Evolutionary conservation across 2,888 invertebrate genomes (phyloP), one percentile per base, ranked within the genome.

Genomic region (Pandemis heparana): DNA sequence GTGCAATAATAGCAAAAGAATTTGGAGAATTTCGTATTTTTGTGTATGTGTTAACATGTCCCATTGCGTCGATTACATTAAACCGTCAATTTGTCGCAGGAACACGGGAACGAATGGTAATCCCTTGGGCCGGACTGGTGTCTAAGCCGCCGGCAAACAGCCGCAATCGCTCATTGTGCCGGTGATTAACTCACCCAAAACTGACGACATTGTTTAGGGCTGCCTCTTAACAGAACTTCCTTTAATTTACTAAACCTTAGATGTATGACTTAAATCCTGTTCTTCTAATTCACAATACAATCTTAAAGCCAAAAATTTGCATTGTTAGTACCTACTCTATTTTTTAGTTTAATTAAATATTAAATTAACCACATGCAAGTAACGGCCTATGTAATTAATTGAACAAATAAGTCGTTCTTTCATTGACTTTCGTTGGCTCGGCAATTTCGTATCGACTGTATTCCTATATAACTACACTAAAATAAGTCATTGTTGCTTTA

Each of bases 131-230:
- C 48, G 51, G 23, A 8, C 51, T n/a, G 16, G n/a, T n/a, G 48
- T 38, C 81, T 85, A 87, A 89, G 89, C 87, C 86, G 73, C 81
- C 84, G 80, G 81, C 83, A 85, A 88, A 87, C 83, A 85, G 81
- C 82, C 81, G 80, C 81, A 83, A 85, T 86, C 86, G 87, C 86
- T 82, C 81, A 78, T 76, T 77, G 79, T 74, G 83, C 78, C 82
- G 78, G 86, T 86, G 85, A 89, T 89, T 90, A 88, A 85, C 82
- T 84, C 81, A 81, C 85, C 81, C 75, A 79, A 78, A 81, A 82
- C 77, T 70, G 78, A 12, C 56, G 53, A 18, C 18, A 41, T 41
- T 41, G 23, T 14, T 23, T 67, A 66, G 66, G 66, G 66, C 41
- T 67, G 56, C 56, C 63, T 43, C 18, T 32, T 23, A 53, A n/a